phyloP scores from a whole-genome alignment of 1,140 invertebrate genomes.

The Ceratina japonica region DNA sequence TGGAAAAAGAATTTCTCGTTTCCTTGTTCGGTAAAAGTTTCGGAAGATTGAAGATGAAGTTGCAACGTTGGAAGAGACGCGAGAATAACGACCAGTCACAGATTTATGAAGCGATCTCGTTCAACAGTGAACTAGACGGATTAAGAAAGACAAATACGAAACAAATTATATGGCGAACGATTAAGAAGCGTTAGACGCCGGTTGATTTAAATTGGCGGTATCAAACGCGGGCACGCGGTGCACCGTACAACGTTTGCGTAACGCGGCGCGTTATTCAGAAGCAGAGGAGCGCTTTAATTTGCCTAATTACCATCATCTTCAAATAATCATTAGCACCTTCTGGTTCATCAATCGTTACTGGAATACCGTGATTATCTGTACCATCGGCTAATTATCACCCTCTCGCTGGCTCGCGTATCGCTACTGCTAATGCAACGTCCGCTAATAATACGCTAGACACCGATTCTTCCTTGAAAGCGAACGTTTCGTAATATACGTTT shows the following conservation, averaged over 20 bases:
- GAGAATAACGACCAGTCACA: conserved; percentile 37
- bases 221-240: neutral
- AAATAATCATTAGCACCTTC: conserved; percentile 27
- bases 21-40: too few relatives aligned
- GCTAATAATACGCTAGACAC: neutral
- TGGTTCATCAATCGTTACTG: neutral
- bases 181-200: neutral
- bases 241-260: neutral
- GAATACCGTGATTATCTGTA: conserved; percentile 5
- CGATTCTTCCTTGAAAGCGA: neutral
- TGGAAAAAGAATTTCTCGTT: too few relatives aligned
- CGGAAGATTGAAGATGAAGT: too few relatives aligned
- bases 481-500: neutral
- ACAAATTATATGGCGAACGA: neutral
- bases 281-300: conserved; percentile 16
- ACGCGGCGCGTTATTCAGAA: neutral
- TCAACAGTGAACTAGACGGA: neutral
- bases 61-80: too few relatives aligned
- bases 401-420: neutral
- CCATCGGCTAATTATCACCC: conserved; percentile 13
- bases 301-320: conserved; percentile 7
- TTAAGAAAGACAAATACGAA: conserved; percentile 18
- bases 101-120: conserved; percentile 12
- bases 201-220: neutral
- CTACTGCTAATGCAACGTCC: conserved; percentile 9